These are phyloP conservation scores for Calvadosia cruxmelitensis DNA, from an alignment of 30 jellyfish, hydroid and myxozoan species.

Conservation along the genomic window DNA sequence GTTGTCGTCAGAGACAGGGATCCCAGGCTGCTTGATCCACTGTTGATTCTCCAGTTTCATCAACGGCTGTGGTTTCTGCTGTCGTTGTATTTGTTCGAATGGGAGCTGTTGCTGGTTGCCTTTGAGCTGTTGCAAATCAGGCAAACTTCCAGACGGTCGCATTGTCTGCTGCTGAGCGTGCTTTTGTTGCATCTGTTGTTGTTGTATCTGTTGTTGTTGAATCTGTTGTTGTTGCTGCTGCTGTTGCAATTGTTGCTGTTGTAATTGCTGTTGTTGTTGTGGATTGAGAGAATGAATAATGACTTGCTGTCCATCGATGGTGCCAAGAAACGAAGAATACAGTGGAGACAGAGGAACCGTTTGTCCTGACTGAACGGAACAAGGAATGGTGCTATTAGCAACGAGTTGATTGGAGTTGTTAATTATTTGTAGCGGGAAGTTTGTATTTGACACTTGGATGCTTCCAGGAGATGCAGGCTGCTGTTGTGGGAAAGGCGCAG, in stretches of 20 bases:
- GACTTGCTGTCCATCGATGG: neutral
- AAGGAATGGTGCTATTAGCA: neutral
- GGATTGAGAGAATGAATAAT: neutral
- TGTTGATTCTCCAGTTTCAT: neutral
- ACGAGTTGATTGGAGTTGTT: neutral
- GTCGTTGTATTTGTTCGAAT: neutral
- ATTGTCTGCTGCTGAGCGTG: neutral
- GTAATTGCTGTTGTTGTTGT: neutral
- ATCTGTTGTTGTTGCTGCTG: neutral
- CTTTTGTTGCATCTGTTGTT: neutral
- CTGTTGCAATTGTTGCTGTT: neutral
- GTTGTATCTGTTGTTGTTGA: neutral
- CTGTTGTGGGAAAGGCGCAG: neutral
- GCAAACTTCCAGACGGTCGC: neutral
- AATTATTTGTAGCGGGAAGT: neutral
- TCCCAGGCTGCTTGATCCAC: neutral
- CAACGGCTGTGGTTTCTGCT: neutral
- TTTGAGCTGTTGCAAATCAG: neutral
- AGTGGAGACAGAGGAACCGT: neutral
- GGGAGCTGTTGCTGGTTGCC: neutral
- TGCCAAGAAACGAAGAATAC: neutral
- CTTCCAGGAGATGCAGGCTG: neutral
- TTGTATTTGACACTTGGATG: neutral
- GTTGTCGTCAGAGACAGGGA: neutral
- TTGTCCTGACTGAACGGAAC: neutral